Evolutionary conservation across 2,797 vertebrate species (phyloP), one percentile per base, ranked within the genome.

Genomic region (Argyrosomus regius): DNA sequence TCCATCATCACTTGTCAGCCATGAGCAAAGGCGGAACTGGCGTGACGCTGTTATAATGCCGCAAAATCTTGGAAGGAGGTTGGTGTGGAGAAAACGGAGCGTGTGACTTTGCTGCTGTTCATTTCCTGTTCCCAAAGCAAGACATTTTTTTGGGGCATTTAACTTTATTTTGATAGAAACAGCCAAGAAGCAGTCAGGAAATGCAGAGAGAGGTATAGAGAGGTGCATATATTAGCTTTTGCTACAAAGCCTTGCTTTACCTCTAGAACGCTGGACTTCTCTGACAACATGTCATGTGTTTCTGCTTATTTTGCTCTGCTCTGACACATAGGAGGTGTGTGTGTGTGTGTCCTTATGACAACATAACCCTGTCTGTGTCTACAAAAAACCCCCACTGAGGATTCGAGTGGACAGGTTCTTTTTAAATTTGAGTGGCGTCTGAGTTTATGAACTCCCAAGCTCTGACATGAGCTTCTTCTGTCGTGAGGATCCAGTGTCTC

Each of bases 401-500:
- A 64, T 50, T 63, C 0, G 8, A 75, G 48, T 35, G 49, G 81
- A 71, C 45, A 63, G 53, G 11, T 54, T 77, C 57, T 69, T 77
- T 78, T 81, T 41, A 72, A 62, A 75, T 59, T 75, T 72, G 76
- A 84, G 72, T 83, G 70, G 53, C 77, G 60, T 73, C 53, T 80
- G 58, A 71, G 53, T 82, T 81, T 73, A 81, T 81, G 75, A 86
- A 75, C 65, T 49, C 61, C 75, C 65, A 10, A 60, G 72, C 68
- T 80, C 65, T 80, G 80, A 78, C 83, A 66, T 53, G 54, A 78
- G 81, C 64, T 59, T 67, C 67, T 64, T 80, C 72, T 65, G 66
- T 72, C 72, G 69, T 9, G n/a, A 77, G 60, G 68, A 80, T 81
- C 71, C 46, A 75, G 52, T 86, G 52, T 86, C 80, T 82, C 74